Conservation (phyloP, 2,888 invertebrate species). For the Cerceris ruficornis region DNA sequence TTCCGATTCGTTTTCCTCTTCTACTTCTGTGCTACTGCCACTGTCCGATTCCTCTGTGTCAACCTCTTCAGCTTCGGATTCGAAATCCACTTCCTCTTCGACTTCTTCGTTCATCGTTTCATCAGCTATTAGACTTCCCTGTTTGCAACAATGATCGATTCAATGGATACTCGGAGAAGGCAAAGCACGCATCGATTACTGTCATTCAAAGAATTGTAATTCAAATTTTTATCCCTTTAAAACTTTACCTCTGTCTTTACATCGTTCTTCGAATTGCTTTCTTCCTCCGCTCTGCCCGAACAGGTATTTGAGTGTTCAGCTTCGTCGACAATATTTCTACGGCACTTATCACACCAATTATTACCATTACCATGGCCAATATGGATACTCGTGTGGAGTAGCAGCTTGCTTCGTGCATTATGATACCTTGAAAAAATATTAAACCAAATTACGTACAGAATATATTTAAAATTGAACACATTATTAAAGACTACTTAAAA, state of each 20-base stretch:
- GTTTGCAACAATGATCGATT: slow-evolving; percentile 3
- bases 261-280: slow-evolving; percentile 49
- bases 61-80: slow-evolving; percentile 67
- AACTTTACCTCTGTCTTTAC: slow-evolving; percentile 47
- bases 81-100: slow-evolving; percentile 61
- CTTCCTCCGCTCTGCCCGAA: slow-evolving; percentile 55
- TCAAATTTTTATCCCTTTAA: not conserved
- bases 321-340: slow-evolving; percentile 73
- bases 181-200: not conserved
- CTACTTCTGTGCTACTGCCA: slow-evolving; percentile 59
- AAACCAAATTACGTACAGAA: not conserved
- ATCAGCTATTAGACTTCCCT: slow-evolving; percentile 61
- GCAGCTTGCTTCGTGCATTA: slow-evolving; percentile 84
- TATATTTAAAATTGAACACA: not conserved
- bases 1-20: slow-evolving; percentile 63
- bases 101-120: slow-evolving; percentile 58
- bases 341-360: slow-evolving; percentile 75
- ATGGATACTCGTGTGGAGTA: slow-evolving; percentile 84
- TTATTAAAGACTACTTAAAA: not conserved
- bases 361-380: slow-evolving; percentile 80
- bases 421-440: slow-evolving; percentile 79
- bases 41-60: slow-evolving; percentile 65
- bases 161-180: no score
- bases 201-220: not conserved
- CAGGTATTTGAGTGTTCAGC: slow-evolving; percentile 72